Percentiles rank a stretch among this genome's conserved stretches.
Conservation (phyloP, 2,113 vertebrate species). For the Brienomyrus longianalis region DNA sequence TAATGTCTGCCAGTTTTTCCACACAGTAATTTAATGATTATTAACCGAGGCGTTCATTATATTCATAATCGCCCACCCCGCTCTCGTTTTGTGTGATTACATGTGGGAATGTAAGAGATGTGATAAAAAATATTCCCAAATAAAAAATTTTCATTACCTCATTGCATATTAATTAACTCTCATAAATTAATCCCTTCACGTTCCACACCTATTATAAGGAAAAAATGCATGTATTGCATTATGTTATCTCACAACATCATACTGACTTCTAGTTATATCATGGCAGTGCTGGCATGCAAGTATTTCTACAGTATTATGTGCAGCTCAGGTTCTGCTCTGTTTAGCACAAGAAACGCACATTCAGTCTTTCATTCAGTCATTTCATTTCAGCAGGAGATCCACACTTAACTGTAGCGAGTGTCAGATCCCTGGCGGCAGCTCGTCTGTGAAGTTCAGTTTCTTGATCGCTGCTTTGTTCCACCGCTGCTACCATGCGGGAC, state of each 20-base stretch:
- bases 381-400: not conserved
- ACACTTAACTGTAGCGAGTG: constrained; percentile 63
- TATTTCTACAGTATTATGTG: not conserved
- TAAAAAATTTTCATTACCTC: not conserved
- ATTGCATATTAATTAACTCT: not conserved
- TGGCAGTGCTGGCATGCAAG: not conserved
- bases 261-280: not conserved
- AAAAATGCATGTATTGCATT: not conserved
- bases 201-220: not conserved
- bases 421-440: constrained; percentile 47
- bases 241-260: not conserved
- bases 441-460: constrained; percentile 19
- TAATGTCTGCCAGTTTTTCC: not conserved
- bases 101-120: not conserved
- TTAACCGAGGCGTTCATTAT: not conserved
- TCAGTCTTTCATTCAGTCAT: not conserved
- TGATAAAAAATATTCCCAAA: not conserved
- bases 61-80: not conserved
- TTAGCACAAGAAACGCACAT: not conserved
- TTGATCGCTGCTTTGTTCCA: constrained; percentile 25
- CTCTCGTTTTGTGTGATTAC: not conserved
- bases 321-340: not conserved
- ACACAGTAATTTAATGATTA: not conserved
- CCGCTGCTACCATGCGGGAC: constrained; percentile 43
- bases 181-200: not conserved